These are phyloP conservation scores for Conomelus anceps DNA, from an alignment of 2,888 invertebrate species.

Conservation along the genomic window DNA sequence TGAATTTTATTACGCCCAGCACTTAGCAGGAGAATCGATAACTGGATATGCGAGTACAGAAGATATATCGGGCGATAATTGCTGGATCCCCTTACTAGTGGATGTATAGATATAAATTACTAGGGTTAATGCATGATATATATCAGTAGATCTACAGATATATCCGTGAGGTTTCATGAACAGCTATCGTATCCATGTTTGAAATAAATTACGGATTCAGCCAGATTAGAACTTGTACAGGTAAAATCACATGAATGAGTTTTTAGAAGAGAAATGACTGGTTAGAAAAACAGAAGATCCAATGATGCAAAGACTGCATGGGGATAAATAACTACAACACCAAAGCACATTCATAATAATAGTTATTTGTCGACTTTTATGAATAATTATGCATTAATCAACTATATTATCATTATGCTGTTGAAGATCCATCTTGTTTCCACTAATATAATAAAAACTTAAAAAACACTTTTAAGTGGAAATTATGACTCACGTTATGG, in stretches of 20 bases:
- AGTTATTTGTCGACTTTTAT: no score
- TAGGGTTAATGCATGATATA: not conserved
- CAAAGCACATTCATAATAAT: no score
- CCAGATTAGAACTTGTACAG: not conserved
- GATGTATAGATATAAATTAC: not conserved
- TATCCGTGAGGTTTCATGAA: not conserved
- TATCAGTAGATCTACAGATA: not conserved
- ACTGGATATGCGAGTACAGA: not conserved
- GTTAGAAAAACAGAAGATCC: no score
- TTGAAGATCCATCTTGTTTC: no score
- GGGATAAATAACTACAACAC: no score
- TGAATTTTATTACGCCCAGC: not conserved
- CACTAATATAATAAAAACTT: no score
- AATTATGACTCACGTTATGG: no score
- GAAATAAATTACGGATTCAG: not conserved
- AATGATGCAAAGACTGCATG: no score
- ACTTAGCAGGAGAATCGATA: not conserved
- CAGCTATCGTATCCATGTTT: not conserved
- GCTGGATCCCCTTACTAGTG: not conserved
- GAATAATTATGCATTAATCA: no score
- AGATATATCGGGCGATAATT: not conserved
- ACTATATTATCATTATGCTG: no score
- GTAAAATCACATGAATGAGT: not conserved
- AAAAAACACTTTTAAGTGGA: no score
- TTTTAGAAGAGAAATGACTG: no score